These are phyloP conservation scores for Malacosoma neustria DNA, from an alignment of 2,888 invertebrate species.

Conservation along the genomic window DNA sequence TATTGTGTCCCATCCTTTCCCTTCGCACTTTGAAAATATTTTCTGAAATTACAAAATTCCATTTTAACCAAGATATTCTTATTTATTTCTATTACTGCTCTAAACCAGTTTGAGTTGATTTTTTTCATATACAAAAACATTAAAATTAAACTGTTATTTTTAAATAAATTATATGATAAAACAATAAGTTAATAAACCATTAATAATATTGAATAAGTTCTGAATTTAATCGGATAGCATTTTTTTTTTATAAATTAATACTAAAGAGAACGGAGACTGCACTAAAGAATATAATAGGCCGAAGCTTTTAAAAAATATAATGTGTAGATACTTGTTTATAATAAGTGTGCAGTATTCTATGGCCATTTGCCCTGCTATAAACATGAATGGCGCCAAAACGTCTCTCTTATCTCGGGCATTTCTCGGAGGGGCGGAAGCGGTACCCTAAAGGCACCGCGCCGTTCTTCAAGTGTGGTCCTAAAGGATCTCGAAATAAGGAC, in stretches of 20 bases:
- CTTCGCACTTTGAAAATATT: conserved; percentile 15
- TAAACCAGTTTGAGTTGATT: too few relatives aligned
- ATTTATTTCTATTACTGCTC: too few relatives aligned
- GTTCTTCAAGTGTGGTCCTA: conserved; percentile 68
- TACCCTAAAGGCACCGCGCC: conserved; percentile 51
- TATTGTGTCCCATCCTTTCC: conserved; percentile 25
- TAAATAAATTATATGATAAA: not conserved
- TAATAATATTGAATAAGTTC: too few relatives aligned
- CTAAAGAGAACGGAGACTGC: not conserved
- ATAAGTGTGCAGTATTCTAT: conserved; percentile 68
- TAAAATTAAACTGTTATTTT: too few relatives aligned
- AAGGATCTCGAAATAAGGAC: conserved; percentile 68
- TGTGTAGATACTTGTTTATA: conserved; percentile 61
- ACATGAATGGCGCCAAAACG: conserved; percentile 74
- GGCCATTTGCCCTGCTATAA: conserved; percentile 70
- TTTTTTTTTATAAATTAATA: conserved; percentile 1
- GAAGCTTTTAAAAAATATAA: conserved; percentile 38
- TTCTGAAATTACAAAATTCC: not conserved
- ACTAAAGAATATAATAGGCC: too few relatives aligned
- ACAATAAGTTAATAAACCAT: not conserved
- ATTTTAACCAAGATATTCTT: not conserved
- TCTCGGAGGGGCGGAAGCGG: conserved; percentile 67
- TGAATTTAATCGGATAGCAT: too few relatives aligned
- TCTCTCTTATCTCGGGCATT: conserved; percentile 73
- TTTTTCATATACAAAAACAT: too few relatives aligned